phyloP scores from a whole-genome alignment of 1,140 invertebrate species.

The Panagrolaimus sp. region DNA sequence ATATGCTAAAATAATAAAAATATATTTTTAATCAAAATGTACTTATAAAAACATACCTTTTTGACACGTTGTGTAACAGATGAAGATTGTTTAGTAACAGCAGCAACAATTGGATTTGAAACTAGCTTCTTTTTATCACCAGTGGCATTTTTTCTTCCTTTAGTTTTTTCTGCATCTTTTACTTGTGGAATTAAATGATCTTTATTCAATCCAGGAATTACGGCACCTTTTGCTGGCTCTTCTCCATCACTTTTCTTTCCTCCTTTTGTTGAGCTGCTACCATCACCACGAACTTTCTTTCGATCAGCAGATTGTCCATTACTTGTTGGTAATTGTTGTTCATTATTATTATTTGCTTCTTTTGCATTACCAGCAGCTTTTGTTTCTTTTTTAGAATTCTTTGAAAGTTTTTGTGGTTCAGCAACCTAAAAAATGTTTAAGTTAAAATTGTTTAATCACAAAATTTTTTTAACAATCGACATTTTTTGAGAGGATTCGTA shows the following conservation, averaged over 20 bases:
- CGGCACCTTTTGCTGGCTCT: background rate
- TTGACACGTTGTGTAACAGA: background rate
- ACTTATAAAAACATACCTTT: background rate
- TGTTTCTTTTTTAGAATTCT: background rate
- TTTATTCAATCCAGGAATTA: background rate
- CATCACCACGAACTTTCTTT: background rate
- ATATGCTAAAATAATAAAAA: background rate
- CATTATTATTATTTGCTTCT: background rate
- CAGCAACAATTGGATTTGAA: background rate
- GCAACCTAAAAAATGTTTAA: background rate
- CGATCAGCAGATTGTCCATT: background rate
- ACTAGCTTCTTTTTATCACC: constrained; percentile 6
- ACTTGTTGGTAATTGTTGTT: background rate
- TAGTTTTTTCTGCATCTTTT: background rate
- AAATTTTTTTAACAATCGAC: too few relatives aligned
- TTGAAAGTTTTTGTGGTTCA: background rate
- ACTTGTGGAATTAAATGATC: background rate
- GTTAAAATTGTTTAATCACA: background rate
- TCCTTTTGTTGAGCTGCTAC: background rate
- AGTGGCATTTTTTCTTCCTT: background rate
- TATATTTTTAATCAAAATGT: background rate
- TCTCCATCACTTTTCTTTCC: background rate
- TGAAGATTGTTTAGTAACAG: background rate
- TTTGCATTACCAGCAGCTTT: background rate
- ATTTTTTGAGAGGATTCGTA: too few relatives aligned